Conservation (phyloP, 92 coral and sea anemone species). For the Desmophyllum pertusum region DNA sequence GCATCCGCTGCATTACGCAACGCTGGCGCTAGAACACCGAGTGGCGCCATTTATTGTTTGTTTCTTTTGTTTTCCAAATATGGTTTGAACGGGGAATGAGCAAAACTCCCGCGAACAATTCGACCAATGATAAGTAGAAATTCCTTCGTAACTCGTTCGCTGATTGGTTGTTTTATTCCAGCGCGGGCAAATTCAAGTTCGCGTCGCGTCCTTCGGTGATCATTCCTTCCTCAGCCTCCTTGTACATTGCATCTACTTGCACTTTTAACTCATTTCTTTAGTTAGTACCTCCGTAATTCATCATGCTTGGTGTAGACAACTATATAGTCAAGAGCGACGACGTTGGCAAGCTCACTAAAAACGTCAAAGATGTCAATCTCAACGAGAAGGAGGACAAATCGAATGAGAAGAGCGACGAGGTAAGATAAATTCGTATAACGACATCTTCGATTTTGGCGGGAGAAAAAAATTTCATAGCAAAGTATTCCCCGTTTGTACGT, state of each 20-base stretch:
- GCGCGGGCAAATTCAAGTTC: constrained; percentile 78
- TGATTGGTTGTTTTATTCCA: constrained; percentile 66
- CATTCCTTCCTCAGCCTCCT: constrained; percentile 74
- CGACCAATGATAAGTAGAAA: constrained; percentile 49
- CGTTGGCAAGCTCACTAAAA: constrained; percentile 50
- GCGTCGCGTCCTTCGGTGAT: constrained; percentile 54
- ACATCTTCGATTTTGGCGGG: constrained; percentile 58
- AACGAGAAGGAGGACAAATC: constrained; percentile 32
- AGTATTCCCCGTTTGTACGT: neutral
- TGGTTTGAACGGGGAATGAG: neutral
- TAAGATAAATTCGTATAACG: constrained; percentile 1
- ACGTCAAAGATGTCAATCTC: constrained; percentile 23
- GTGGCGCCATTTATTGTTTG: constrained; percentile 16
- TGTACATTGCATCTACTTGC: neutral
- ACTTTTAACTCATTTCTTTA: neutral
- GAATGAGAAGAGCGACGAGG: constrained; percentile 47
- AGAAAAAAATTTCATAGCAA: constrained; percentile 9
- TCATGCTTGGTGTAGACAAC: constrained; percentile 75
- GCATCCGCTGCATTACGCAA: constrained; percentile 4
- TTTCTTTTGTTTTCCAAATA: constrained; percentile 46
- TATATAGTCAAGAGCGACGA: constrained; percentile 54
- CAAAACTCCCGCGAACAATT: constrained; percentile 61
- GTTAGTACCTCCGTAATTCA: constrained; percentile 22
- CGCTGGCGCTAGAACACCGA: constrained; percentile 11
- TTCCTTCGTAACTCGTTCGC: neutral